Percentiles rank a stretch among this genome's conserved stretches.
phyloP scores from a whole-genome alignment of 2,797 vertebrate genomes.

The Scyliorhinus canicula region DNA sequence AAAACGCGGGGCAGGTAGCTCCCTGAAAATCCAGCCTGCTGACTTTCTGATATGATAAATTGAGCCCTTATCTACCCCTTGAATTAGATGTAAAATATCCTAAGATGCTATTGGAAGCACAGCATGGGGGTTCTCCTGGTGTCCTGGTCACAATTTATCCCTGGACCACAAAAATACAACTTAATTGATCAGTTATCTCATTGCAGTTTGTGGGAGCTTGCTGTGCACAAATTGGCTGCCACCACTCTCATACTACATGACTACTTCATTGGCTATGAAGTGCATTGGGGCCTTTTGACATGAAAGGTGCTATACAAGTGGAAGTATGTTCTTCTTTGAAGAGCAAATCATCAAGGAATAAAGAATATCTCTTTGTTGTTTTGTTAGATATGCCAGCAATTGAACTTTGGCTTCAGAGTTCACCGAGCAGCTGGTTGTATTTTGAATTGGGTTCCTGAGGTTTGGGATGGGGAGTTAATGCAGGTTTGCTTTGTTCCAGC shows the following conservation, averaged over 20 bases:
- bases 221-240: background rate
- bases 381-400: background rate
- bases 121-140: background rate
- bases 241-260: background rate
- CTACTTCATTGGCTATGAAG: background rate
- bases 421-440: background rate
- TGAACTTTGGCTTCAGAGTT: background rate
- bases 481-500: conserved; percentile 1
- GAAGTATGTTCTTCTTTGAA: background rate
- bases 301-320: background rate
- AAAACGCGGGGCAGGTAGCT: no score
- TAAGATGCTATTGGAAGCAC: background rate
- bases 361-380: background rate
- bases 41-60: background rate
- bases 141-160: background rate
- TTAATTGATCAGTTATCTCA: background rate
- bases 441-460: background rate
- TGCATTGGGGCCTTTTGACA: background rate
- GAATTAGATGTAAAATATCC: background rate
- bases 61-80: background rate
- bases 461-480: background rate
- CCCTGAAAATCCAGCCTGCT: no score
- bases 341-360: background rate
- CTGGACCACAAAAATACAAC: background rate
- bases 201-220: background rate